Base-by-base conservation (phyloP, 2,797 vertebrate genomes). In the Micrastur ruficollis region DNA sequence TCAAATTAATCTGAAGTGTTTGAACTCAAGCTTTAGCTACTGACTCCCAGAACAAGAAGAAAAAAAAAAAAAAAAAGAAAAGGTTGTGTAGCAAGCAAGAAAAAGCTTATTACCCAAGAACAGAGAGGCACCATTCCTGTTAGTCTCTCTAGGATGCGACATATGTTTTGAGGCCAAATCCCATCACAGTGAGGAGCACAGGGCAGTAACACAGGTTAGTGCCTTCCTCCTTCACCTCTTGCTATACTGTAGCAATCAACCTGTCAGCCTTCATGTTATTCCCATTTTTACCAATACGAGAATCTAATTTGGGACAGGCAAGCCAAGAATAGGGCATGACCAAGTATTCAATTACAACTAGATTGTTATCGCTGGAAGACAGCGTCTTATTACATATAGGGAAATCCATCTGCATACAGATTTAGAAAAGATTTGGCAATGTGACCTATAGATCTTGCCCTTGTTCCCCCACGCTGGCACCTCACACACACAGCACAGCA, bases 161-260 rank as follows among this genome's bases (percentile, higher is more conserved):
- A 32, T 6, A 59, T 0, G 2, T 32, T 79, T 75, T 66, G 34
- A 86, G 32, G 25, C 17, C 36, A 81, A 75, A 53, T n/a, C 13
- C 52, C 11, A 3, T 1, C 9, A 44, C 29, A 42, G 5, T 3
- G 17, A 92, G 27, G 6, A 40, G 31, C 26, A 58, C 6, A 29
- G 17, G 27, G 67, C 14, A 85, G 2, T 3, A 70, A 38, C 0
- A 1, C 4, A 50, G 22, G 18, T 74, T 53, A 36, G 13, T 6
- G 22, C 12, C 15, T 71, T 38, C 21, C 19, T 36, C 27, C 27
- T 62, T 91, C 31, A 26, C 11, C 42, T 52, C 8, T 36, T 44
- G 22, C 44, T 27, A 52, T 5, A 10, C 9, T 12, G 13, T 1
- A 90, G 27, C 15, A 32, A 13, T 14, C 38, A 47, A 5, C 4